Evolutionary conservation across 2,113 vertebrate species (phyloP), one percentile per base, ranked within the genome.

Genomic region (Hiodon tergisus): DNA sequence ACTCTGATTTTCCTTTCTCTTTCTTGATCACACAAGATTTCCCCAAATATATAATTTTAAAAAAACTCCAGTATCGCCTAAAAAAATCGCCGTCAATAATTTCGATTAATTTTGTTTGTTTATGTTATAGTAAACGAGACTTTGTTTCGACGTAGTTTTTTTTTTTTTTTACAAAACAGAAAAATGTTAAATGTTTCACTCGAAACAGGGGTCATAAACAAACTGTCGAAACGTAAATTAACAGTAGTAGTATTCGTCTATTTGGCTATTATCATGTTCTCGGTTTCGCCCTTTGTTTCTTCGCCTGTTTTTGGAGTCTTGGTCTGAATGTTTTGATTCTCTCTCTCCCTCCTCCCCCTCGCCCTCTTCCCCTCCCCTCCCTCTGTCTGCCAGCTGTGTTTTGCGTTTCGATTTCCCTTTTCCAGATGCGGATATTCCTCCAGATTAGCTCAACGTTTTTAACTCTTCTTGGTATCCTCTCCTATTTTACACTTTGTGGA

Each of bases 1-100:
- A 7, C 46, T 51, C 59, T 61, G 11, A 57, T 63, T n/a, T 50
- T 11, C 48, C 61, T 47, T 14, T 47, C 52, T 3, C n/a, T 13
- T 7, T 74, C 60, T 74, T 17, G 6, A 71, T 71, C 11, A 48
- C 69, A 71, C 46, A 5, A 57, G 31, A n/a, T 71, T 3, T 58
- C 69, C 13, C n/a, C 46, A 8, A 59, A 10, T 58, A 58, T 50
- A 69, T 17, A 46, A 48, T 14, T 58, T 11, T 71, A 55, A 54
- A 17, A 8, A n/a, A n/a, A 17, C n/a, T 48, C n/a, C 11, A n/a
- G 10, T 52, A 54, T n/a, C 51, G 31, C 60, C 31, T 31, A 31
- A 31, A 31, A 31, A 31, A 31, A 31, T n/a, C n/a, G n/a, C n/a
- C n/a, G n/a, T n/a, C n/a, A n/a, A n/a, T 31, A 31, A 31, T 31